These are phyloP conservation scores for Epsilonema sp. DNA, from an alignment of 2,888 invertebrate genomes.

Conservation along the genomic window DNA sequence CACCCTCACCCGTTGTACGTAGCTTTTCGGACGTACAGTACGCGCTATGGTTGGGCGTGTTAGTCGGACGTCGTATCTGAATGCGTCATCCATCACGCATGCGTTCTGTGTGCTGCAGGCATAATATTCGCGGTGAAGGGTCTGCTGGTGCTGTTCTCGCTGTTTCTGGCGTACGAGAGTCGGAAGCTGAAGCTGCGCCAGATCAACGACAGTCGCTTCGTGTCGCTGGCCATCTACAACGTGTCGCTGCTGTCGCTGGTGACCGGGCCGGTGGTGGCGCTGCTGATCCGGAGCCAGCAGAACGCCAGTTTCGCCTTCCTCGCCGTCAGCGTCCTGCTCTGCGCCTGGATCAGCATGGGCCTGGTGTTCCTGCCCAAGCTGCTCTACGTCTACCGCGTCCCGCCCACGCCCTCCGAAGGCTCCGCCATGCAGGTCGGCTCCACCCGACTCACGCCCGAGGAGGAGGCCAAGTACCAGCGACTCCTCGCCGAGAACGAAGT, in stretches of 20 bases:
- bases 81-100: no score
- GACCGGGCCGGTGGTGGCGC: conserved; percentile 74
- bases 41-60: no score
- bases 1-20: no score
- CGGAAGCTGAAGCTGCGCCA: conserved; percentile 80
- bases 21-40: no score
- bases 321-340: conserved; percentile 82
- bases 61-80: no score
- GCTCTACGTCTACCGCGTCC: conserved; percentile 43
- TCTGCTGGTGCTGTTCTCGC: conserved; percentile 77
- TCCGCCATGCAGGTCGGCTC: conserved; percentile 5
- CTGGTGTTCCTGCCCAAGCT: conserved; percentile 96
- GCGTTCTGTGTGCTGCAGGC: no score
- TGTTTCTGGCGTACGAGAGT: conserved; percentile 94
- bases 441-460: conserved; percentile 41
- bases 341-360: conserved; percentile 93
- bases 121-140: conserved; percentile 92
- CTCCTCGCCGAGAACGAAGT: conserved; percentile 84
- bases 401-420: conserved; percentile 13
- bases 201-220: conserved; percentile 92
- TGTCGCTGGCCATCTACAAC: conserved; percentile 98
- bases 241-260: conserved; percentile 91
- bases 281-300: conserved; percentile 90
- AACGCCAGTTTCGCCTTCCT: conserved; percentile 94
- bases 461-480: conserved; percentile 44